phyloP scores from a whole-genome alignment of 2,888 invertebrate genomes.

The Meiosimyza decipiens region DNA sequence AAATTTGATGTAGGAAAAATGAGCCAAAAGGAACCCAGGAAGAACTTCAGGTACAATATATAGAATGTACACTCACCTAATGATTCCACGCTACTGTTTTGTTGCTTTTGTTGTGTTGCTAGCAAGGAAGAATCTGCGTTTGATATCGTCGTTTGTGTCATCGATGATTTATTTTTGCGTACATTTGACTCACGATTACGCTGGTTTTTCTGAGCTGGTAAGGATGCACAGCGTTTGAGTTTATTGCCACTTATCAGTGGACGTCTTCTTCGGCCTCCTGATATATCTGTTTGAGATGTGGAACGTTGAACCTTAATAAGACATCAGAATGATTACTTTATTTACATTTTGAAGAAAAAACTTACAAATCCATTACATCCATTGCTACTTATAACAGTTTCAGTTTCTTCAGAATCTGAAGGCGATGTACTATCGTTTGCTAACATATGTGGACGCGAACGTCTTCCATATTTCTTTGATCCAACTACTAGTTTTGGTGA shows the following conservation, averaged over 20 bases:
- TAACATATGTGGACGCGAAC: conserved; percentile 73
- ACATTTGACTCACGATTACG: conserved; percentile 20
- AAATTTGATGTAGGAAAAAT: too few species aligned
- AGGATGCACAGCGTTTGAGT: conserved; percentile 71
- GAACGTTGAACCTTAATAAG: conserved; percentile 68
- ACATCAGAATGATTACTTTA: not conserved
- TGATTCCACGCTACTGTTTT: conserved; percentile 65
- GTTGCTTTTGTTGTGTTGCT: conserved; percentile 35
- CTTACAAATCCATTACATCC: conserved; percentile 39
- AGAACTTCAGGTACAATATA: too few species aligned
- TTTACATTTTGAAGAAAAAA: conserved; percentile 19
- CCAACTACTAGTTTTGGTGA: conserved; percentile 80
- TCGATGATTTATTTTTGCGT: conserved; percentile 50
- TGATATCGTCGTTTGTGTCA: conserved; percentile 42
- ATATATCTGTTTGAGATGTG: conserved; percentile 70
- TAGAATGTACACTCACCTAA: conserved; percentile 57
- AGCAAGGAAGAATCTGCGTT: conserved; percentile 39
- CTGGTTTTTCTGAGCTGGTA: conserved; percentile 65
- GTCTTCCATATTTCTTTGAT: conserved; percentile 80
- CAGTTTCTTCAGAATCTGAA: conserved; percentile 62
- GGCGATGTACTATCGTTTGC: conserved; percentile 59
- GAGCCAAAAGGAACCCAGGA: too few species aligned
- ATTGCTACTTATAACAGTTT: conserved; percentile 25
- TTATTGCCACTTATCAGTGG: conserved; percentile 65
- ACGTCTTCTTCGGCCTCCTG: conserved; percentile 67